phyloP scores from a whole-genome alignment of 2,113 vertebrate genomes.

The Emberiza fucata region DNA sequence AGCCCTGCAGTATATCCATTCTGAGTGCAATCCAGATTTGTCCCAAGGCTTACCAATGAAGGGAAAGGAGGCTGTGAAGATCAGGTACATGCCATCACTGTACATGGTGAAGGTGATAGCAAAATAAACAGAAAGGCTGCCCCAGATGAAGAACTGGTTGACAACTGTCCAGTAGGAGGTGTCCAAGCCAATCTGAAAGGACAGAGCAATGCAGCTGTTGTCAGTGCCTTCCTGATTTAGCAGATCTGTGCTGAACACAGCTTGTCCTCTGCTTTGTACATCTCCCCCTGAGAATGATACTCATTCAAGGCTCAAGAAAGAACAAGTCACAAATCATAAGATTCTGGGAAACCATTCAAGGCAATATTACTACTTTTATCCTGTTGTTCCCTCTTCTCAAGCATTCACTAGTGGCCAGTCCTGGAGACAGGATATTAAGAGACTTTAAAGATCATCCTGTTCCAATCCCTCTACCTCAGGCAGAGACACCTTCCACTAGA shows the following conservation, averaged over 20 bases:
- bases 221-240: not conserved
- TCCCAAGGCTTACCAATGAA: constrained; percentile 83
- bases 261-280: not conserved
- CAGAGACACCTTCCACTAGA: not conserved
- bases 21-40: not conserved
- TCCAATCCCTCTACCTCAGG: fast-evolving
- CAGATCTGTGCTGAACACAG: not conserved
- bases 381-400: not conserved
- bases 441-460: not conserved
- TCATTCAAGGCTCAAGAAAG: not conserved
- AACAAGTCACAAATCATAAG: not conserved
- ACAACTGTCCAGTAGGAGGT: constrained; percentile 90
- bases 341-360: not conserved
- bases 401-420: not conserved
- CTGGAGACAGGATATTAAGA: not conserved
- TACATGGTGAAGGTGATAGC: constrained; percentile 88
- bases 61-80: constrained; percentile 85
- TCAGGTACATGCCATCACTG: constrained; percentile 88
- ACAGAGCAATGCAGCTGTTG: not conserved
- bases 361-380: not conserved
- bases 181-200: constrained; percentile 86
- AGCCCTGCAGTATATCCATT: not conserved
- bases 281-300: not conserved
- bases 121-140: constrained; percentile 91
- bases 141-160: constrained; percentile 94